Evolutionary conservation across 2,113 vertebrate genomes (phyloP).

Genomic region (Xiphophorus maculatus): DNA sequence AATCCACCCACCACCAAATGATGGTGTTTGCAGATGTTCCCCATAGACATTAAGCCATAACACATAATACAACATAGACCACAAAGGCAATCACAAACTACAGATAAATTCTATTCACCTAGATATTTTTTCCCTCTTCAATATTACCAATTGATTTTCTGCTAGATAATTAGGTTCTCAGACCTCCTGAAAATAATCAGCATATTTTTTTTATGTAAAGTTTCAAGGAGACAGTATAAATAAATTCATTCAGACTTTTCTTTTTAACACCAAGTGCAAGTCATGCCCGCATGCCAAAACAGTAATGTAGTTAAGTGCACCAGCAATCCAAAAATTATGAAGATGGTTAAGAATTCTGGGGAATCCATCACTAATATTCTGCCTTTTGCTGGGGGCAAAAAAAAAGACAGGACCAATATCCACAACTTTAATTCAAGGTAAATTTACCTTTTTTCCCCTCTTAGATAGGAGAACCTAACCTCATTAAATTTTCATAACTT

Average conservation of each 20-base stretch:
- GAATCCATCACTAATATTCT: too few species aligned
- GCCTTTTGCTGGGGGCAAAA: not conserved
- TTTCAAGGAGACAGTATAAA: too few species aligned
- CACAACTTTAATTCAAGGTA: too few species aligned
- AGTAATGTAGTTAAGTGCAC: not conserved
- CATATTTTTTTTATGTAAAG: too few species aligned
- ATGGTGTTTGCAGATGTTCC: slow-evolving; percentile 21
- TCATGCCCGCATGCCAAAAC: not conserved
- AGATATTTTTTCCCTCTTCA: slow-evolving; percentile 15
- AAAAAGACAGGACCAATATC: not conserved
- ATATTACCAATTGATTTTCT: not conserved
- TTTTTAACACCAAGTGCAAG: not conserved
- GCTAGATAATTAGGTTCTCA: too few species aligned
- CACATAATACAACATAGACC: slow-evolving; percentile 38
- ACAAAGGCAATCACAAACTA: slow-evolving; percentile 10
- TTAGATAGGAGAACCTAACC: too few species aligned
- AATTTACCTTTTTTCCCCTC: too few species aligned
- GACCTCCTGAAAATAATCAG: too few species aligned
- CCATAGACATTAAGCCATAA: too few species aligned
- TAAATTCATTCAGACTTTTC: too few species aligned
- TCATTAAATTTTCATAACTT: too few species aligned
- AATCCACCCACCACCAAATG: too few species aligned
- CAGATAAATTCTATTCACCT: not conserved
- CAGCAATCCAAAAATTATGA: not conserved
- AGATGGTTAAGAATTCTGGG: not conserved